Evolutionary conservation across 2,888 invertebrate genomes (phyloP).

Genomic region (Cinara cedri): DNA sequence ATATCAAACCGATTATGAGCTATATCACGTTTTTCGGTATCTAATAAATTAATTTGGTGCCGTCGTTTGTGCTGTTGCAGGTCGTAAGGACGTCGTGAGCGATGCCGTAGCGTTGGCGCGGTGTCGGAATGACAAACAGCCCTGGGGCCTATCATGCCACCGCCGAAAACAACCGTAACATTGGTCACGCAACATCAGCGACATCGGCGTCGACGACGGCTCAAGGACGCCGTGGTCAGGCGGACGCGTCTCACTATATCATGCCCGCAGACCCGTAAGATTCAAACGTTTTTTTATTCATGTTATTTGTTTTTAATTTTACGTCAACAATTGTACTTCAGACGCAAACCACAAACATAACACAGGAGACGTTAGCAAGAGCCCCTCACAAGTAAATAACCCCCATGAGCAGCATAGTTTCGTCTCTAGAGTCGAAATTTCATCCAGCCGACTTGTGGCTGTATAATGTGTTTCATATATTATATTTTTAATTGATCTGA

Average conservation of each 20-base stretch:
- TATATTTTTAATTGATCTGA: too few species aligned
- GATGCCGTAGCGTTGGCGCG: conserved; percentile 46
- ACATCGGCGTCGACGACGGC: conserved; percentile 27
- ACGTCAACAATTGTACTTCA: too few species aligned
- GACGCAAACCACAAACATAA: too few species aligned
- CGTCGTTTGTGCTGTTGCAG: conserved; percentile 26
- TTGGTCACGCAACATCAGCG: conserved; percentile 43
- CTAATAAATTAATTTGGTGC: too few species aligned
- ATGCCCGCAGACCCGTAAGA: conserved; percentile 49
- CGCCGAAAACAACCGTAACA: conserved; percentile 53
- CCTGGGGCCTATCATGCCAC: conserved; percentile 54
- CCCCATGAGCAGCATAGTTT: too few species aligned
- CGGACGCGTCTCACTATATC: conserved; percentile 50
- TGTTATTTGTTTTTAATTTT: background rate
- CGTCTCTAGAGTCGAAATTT: too few species aligned
- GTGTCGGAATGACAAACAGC: conserved; percentile 55
- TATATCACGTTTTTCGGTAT: too few species aligned
- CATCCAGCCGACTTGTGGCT: too few species aligned
- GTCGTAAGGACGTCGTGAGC: conserved; percentile 37
- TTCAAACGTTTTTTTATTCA: background rate
- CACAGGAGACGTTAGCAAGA: too few species aligned
- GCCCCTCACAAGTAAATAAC: too few species aligned
- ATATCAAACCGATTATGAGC: too few species aligned
- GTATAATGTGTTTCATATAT: too few species aligned
- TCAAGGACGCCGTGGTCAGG: conserved; percentile 40